Percentiles rank a stretch among this genome's conserved stretches.
These are phyloP conservation scores for Muschampia plurimacula DNA, from an alignment of 2,888 invertebrate species.

Conservation along the genomic window DNA sequence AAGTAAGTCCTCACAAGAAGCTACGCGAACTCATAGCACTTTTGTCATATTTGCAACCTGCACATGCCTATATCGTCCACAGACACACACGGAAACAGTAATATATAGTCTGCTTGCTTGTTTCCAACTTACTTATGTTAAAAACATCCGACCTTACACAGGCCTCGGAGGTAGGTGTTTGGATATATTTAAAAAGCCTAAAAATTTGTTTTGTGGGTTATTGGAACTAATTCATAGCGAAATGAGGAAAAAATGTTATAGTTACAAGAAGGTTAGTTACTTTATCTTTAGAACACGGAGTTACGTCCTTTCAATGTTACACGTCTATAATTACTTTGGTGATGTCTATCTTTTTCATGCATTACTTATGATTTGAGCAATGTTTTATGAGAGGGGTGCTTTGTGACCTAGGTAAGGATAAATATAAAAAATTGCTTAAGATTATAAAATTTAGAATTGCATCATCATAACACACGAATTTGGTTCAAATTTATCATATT, in stretches of 20 bases:
- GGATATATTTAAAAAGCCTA: not conserved
- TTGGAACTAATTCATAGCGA: not conserved
- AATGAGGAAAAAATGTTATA: conserved; percentile 5
- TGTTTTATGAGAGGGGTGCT: not conserved
- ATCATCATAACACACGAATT: too few species aligned
- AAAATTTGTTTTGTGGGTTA: not conserved
- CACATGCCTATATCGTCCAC: too few species aligned
- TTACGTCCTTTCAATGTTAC: conserved; percentile 28
- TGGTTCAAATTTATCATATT: too few species aligned
- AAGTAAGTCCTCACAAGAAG: too few species aligned
- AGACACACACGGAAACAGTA: too few species aligned
- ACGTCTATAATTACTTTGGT: conserved; percentile 27
- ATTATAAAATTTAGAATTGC: too few species aligned
- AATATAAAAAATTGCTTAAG: too few species aligned
- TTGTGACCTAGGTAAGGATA: too few species aligned
- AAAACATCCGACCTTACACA: not conserved
- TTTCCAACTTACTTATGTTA: too few species aligned
- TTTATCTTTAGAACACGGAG: conserved; percentile 9
- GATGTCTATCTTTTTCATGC: not conserved
- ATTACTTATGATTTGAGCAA: conserved; percentile 19
- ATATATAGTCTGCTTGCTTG: too few species aligned
- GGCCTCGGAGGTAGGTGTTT: not conserved
- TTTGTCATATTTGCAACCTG: too few species aligned
- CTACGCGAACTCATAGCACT: too few species aligned
- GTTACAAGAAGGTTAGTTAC: conserved; percentile 16